These are phyloP conservation scores for Lytechinus variegatus DNA, from an alignment of 35 echinoderm and acorn worm species.

Conservation along the genomic window DNA sequence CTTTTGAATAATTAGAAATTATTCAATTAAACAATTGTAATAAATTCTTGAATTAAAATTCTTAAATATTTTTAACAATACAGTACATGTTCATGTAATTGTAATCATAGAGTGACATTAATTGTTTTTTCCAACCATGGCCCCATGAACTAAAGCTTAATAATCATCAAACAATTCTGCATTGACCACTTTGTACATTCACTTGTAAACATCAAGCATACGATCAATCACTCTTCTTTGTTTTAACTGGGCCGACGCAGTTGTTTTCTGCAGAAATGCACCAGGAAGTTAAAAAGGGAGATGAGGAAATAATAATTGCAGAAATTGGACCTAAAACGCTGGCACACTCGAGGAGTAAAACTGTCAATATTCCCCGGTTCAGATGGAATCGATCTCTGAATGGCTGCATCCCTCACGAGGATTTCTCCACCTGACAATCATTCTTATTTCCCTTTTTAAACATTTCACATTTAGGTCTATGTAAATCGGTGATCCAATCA, in stretches of 20 bases:
- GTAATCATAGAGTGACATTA: background rate
- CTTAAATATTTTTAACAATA: too few relatives aligned
- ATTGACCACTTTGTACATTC: too few relatives aligned
- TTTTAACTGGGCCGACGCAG: background rate
- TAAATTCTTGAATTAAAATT: too few relatives aligned
- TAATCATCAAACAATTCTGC: too few relatives aligned
- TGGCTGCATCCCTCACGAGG: background rate
- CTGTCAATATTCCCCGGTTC: background rate
- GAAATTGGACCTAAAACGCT: background rate
- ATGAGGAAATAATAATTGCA: background rate
- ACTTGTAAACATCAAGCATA: too few relatives aligned
- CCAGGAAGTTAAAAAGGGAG: background rate
- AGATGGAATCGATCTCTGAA: constrained; percentile 3
- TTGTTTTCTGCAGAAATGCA: background rate
- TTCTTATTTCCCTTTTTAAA: constrained; percentile 6
- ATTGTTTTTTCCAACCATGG: background rate
- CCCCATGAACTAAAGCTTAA: too few relatives aligned
- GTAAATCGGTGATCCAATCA: constrained; percentile 46
- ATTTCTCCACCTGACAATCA: constrained; percentile 9
- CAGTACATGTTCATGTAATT: background rate
- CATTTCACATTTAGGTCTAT: constrained; percentile 16
- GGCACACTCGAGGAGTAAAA: background rate
- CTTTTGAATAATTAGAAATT: background rate
- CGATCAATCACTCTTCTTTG: too few relatives aligned
- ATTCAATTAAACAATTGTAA: background rate